Evolutionary conservation across 2,888 invertebrate genomes (phyloP).

Genomic region (Clivina fossor): DNA sequence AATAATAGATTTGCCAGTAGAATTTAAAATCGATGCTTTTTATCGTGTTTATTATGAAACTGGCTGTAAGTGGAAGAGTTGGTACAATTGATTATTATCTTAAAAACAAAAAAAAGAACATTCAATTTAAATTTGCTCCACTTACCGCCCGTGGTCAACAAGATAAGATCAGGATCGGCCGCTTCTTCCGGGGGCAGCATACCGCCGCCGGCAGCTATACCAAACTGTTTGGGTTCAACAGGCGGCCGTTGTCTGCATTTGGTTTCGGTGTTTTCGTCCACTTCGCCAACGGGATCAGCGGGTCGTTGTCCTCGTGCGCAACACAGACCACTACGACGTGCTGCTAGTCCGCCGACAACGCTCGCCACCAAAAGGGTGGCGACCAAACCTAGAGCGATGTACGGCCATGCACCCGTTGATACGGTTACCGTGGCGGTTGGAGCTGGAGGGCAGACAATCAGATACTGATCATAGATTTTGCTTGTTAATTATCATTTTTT

Average conservation of each 20-base stretch:
- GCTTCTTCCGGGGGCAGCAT: constrained; percentile 29
- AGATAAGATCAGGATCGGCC: constrained; percentile 51
- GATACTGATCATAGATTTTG: no score
- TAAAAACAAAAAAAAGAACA: no score
- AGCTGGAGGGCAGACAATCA: constrained; percentile 28
- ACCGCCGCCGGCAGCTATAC: constrained; percentile 11
- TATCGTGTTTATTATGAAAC: no score
- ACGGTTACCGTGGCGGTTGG: constrained; percentile 24
- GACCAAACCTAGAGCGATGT: constrained; percentile 50
- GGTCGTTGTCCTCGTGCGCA: constrained; percentile 54
- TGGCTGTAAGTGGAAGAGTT: no score
- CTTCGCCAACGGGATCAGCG: constrained; percentile 52
- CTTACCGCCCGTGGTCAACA: constrained; percentile 47
- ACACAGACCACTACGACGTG: constrained; percentile 40
- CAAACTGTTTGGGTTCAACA: constrained; percentile 16
- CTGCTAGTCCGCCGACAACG: constrained; percentile 45
- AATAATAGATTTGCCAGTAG: no score
- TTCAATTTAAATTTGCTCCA: background rate
- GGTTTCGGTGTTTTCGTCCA: constrained; percentile 52
- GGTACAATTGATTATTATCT: no score
- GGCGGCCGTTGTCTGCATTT: constrained; percentile 52
- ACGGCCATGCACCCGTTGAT: constrained; percentile 49
- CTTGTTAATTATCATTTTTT: no score
- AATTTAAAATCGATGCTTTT: no score
- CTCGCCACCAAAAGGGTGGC: constrained; percentile 52